phyloP scores from a whole-genome alignment of 2,113 vertebrate genomes.

The Todiramphus saurophagus region DNA sequence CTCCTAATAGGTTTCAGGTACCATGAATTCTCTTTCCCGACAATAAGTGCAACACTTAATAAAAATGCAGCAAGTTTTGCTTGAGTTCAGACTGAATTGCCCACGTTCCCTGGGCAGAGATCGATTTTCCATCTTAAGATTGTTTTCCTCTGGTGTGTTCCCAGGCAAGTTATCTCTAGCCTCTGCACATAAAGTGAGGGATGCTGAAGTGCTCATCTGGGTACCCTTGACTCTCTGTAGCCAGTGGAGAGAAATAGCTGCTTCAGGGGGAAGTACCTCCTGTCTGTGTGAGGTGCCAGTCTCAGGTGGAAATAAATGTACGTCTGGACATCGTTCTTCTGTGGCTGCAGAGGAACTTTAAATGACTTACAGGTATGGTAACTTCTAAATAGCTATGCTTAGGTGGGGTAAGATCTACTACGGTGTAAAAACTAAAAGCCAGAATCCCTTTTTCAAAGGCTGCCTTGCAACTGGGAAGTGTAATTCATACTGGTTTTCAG shows the following conservation, averaged over 20 bases:
- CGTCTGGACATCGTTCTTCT: fast-evolving
- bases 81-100: background rate
- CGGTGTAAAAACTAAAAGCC: background rate
- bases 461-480: background rate
- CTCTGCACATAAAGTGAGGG: background rate
- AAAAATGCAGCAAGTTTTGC: background rate
- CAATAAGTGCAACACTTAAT: background rate
- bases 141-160: background rate
- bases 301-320: background rate
- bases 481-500: background rate
- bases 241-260: background rate
- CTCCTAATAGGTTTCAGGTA: background rate
- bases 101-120: background rate
- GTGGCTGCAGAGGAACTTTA: background rate
- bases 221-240: background rate
- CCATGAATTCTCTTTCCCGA: background rate
- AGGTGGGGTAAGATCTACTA: background rate
- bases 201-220: background rate
- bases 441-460: background rate
- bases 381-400: background rate
- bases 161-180: background rate
- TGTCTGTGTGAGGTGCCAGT: fast-evolving
- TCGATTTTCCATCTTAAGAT: background rate
- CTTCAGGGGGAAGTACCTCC: background rate
- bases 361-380: background rate